Percentiles rank a stretch among this genome's conserved stretches.
Conservation (phyloP, 23 tunicate species). For the Ciona savignyi region DNA sequence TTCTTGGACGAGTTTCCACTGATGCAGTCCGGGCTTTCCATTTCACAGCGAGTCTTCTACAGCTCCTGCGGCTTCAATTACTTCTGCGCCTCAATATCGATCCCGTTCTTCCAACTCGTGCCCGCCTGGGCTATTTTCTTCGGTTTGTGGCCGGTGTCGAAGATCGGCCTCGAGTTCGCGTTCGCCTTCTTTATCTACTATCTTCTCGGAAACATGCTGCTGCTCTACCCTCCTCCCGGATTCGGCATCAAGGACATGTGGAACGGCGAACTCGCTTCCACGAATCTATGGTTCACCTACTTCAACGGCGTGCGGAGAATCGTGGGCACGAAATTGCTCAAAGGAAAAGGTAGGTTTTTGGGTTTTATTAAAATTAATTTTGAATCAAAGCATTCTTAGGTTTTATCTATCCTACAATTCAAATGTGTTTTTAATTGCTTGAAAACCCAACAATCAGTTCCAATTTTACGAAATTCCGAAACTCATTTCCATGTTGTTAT, state of each 20-base stretch:
- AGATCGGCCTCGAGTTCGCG: slow-evolving; percentile 72
- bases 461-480: too few relatives aligned
- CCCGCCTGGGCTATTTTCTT: slow-evolving; percentile 86
- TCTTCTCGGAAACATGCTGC: slow-evolving; percentile 53
- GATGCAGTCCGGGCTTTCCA: slow-evolving; percentile 47
- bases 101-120: slow-evolving; percentile 81
- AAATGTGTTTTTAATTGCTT: too few relatives aligned
- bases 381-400: too few relatives aligned
- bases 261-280: slow-evolving; percentile 81
- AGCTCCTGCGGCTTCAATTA: slow-evolving; percentile 78
- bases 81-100: slow-evolving; percentile 76
- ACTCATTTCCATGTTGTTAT: too few relatives aligned
- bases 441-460: too few relatives aligned
- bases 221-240: slow-evolving; percentile 75
- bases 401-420: too few relatives aligned
- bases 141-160: slow-evolving; percentile 85
- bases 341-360: slow-evolving; percentile 39
- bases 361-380: too few relatives aligned
- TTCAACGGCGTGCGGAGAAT: slow-evolving; percentile 59
- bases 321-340: slow-evolving; percentile 45
- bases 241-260: slow-evolving; percentile 87
- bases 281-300: slow-evolving; percentile 70
- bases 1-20: slow-evolving; percentile 90
- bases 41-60: slow-evolving; percentile 77
- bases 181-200: slow-evolving; percentile 59